These are phyloP conservation scores for Trichogramma evanescens DNA, from an alignment of 2,888 invertebrate species.

Conservation along the genomic window DNA sequence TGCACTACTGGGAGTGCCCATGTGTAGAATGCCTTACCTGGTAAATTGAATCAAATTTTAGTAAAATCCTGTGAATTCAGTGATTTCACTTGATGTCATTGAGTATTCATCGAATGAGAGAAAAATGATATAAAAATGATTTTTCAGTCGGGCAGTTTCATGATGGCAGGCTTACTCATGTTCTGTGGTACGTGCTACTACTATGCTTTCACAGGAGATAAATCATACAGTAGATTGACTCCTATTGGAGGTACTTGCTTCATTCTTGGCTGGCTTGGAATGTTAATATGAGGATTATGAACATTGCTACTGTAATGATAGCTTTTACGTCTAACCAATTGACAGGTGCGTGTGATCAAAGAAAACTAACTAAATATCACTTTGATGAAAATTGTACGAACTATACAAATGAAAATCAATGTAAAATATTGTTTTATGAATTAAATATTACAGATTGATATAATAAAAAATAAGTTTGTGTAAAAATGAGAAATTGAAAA, in stretches of 20 bases:
- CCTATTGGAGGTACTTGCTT: slow-evolving; percentile 84
- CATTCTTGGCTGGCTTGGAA: slow-evolving; percentile 80
- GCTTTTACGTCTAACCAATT: no score
- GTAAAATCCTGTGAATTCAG: no score
- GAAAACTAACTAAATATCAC: no score
- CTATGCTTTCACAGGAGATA: slow-evolving; percentile 75
- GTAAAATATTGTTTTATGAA: no score
- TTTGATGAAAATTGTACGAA: no score
- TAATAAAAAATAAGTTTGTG: no score
- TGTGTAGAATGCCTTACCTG: slow-evolving; percentile 66
- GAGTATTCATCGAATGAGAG: slow-evolving; percentile 24
- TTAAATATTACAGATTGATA: no score
- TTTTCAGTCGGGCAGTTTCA: slow-evolving; percentile 70
- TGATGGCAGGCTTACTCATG: slow-evolving; percentile 68
- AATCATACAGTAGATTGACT: slow-evolving; percentile 64
- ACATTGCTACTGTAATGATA: no score
- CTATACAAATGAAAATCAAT: no score
- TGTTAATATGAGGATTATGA: slow-evolving; percentile 44
- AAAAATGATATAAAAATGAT: background rate
- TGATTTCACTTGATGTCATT: no score
- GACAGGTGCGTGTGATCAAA: no score
- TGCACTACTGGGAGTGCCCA: slow-evolving; percentile 74
- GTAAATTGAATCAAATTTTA: slow-evolving; percentile 53
- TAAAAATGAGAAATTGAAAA: no score
- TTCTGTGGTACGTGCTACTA: slow-evolving; percentile 92